phyloP scores from a whole-genome alignment of 2,113 vertebrate genomes.

The Myrmophylax atrothorax region DNA sequence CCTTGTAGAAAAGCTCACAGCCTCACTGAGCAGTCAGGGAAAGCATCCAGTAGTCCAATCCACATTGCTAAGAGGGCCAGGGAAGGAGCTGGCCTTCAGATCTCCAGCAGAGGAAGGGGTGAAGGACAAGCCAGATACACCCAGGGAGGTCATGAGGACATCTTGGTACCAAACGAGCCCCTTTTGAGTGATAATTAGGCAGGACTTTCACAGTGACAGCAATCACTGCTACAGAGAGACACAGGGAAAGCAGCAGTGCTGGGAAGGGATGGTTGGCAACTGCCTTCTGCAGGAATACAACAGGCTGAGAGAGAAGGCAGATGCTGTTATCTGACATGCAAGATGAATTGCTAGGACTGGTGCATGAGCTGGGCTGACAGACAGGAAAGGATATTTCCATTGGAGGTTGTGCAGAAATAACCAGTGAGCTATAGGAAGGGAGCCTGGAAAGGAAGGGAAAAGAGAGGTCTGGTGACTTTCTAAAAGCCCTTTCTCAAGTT shows the following conservation, averaged over 20 bases:
- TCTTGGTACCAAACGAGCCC: neutral
- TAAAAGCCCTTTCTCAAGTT: fast-evolving
- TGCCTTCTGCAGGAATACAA: neutral
- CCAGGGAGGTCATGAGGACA: neutral
- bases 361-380: neutral
- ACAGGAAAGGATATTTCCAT: neutral
- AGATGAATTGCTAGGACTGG: neutral
- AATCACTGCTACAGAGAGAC: neutral
- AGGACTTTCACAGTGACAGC: neutral
- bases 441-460: neutral
- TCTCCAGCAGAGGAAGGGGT: neutral
- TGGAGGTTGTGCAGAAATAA: neutral
- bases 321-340: neutral
- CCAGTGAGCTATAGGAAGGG: neutral
- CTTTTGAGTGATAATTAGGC: neutral
- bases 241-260: neutral
- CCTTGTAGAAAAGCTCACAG: neutral
- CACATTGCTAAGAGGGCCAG: neutral
- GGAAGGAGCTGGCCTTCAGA: neutral
- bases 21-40: neutral
- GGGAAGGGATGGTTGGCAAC: neutral
- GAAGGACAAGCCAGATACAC: neutral
- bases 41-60: neutral
- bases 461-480: neutral
- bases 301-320: neutral